Conservation (phyloP, 2,797 vertebrate species). For the Danio albolineatus region DNA sequence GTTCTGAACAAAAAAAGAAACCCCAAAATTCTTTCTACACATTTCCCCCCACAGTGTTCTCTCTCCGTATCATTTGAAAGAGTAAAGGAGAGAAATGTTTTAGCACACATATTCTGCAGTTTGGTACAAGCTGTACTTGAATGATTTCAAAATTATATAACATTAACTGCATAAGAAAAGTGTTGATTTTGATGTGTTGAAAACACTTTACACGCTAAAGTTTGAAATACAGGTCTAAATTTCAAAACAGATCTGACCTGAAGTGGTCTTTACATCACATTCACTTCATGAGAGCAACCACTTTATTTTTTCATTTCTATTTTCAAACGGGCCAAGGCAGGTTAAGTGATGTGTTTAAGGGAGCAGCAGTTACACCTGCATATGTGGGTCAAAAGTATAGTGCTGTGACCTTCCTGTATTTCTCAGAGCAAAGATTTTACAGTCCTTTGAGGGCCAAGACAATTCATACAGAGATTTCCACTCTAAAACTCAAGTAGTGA, state of each 20-base stretch:
- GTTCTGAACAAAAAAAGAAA: too few species aligned
- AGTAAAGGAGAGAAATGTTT: not conserved
- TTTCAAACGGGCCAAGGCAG: constrained; percentile 34
- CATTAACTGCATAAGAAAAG: not conserved
- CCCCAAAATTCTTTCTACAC: too few species aligned
- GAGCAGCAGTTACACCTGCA: constrained; percentile 34
- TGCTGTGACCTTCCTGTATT: not conserved
- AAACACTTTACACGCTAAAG: not conserved
- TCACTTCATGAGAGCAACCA: constrained; percentile 25
- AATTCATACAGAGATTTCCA: not conserved
- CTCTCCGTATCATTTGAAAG: not conserved
- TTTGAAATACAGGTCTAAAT: not conserved
- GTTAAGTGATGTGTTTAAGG: constrained; percentile 56
- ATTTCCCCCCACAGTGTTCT: too few species aligned
- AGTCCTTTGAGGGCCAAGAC: not conserved
- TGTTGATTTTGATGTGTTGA: not conserved
- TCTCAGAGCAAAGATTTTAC: constrained; percentile 10
- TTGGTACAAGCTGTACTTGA: not conserved
- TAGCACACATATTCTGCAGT: not conserved
- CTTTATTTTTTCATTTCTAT: constrained; percentile 41
- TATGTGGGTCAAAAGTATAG: constrained; percentile 48
- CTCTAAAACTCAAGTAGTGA: not conserved
- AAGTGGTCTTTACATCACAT: constrained; percentile 16
- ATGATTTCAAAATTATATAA: not conserved
- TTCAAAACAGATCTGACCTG: constrained; percentile 13